Percentiles rank a stretch among this genome's conserved stretches.
These are phyloP conservation scores for Diorhabda sublineata DNA, from an alignment of 1,140 invertebrate genomes.

Conservation along the genomic window DNA sequence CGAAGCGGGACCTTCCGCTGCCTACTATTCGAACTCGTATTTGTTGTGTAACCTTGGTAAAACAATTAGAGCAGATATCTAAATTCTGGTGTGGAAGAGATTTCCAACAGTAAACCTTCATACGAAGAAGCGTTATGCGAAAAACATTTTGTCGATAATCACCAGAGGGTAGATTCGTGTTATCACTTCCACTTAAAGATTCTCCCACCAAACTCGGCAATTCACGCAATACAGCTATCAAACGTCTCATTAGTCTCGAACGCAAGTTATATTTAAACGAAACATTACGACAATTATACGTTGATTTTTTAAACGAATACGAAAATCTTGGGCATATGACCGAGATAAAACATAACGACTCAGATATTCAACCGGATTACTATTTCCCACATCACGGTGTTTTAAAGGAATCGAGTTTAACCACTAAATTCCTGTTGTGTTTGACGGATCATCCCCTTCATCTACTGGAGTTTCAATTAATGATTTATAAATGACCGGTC, in stretches of 20 bases:
- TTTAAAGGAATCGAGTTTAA: background rate
- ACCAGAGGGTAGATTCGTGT: background rate
- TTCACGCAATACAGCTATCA: background rate
- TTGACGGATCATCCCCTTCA: background rate
- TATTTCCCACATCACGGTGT: background rate
- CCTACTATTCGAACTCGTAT: no score
- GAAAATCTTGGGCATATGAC: background rate
- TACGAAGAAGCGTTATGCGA: background rate
- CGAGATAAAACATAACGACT: background rate
- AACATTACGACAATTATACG: background rate
- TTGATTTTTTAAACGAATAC: background rate
- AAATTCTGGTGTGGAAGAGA: background rate
- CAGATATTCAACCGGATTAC: background rate
- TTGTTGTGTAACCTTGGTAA: no score
- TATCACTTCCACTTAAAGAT: background rate
- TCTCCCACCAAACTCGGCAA: background rate
- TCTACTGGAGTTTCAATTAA: background rate
- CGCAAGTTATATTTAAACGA: background rate
- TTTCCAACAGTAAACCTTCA: conserved; percentile 7
- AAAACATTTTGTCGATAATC: no score
- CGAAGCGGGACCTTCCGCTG: no score
- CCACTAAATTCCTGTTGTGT: background rate
- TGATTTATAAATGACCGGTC: background rate
- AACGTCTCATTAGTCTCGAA: background rate
- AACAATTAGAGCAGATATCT: background rate